A percentile compares a stretch with the other conserved stretches of the same genome.
These are phyloP conservation scores for Thera obeliscata DNA, from an alignment of 2,888 invertebrate species.

Conservation along the genomic window DNA sequence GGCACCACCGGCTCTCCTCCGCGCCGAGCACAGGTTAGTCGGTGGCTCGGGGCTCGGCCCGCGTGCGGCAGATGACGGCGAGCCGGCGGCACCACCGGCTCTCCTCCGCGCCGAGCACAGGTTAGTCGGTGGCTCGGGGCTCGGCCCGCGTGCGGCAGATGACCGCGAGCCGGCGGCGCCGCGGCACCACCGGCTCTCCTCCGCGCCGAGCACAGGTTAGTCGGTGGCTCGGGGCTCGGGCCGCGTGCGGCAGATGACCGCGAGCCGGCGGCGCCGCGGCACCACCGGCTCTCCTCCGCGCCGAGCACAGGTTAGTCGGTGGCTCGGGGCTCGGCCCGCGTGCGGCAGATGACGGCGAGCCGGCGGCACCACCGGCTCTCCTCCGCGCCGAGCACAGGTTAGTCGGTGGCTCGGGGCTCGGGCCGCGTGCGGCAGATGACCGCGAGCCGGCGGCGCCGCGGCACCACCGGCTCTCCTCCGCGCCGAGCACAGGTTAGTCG, in stretches of 20 bases:
- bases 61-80: conserved; percentile 60
- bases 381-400: too few species aligned
- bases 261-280: too few species aligned
- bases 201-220: too few species aligned
- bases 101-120: conserved; percentile 88
- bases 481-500: too few species aligned
- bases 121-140: not conserved
- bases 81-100: conserved; percentile 65
- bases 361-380: too few species aligned
- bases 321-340: too few species aligned
- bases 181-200: conserved; percentile 39
- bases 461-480: too few species aligned
- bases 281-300: too few species aligned
- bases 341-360: too few species aligned
- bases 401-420: not conserved
- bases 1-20: conserved; percentile 74
- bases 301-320: too few species aligned
- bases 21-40: conserved; percentile 85
- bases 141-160: conserved; percentile 51
- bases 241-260: too few species aligned
- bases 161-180: conserved; percentile 62
- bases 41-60: conserved; percentile 18
- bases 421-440: conserved; percentile 56
- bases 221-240: too few species aligned
- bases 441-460: conserved; percentile 54